phyloP scores from a whole-genome alignment of 2,113 vertebrate genomes.

The Leptobrachium ailaonicum region DNA sequence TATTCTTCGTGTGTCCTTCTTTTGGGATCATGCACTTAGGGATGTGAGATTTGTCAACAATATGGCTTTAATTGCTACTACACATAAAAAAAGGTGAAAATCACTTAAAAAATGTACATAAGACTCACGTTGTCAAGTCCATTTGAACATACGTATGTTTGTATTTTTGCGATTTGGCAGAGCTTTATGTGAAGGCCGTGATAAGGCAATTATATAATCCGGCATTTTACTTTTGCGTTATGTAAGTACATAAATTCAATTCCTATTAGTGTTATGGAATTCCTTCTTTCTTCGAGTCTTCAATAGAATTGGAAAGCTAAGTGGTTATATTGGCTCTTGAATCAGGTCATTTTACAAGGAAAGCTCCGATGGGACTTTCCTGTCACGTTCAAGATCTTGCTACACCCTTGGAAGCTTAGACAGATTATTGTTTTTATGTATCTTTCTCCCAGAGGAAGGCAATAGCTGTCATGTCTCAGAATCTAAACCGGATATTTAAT shows the following conservation, averaged over 20 bases:
- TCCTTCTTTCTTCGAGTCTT: not conserved
- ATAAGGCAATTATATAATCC: too few relatives aligned
- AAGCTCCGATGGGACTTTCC: not conserved
- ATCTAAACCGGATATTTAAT: not conserved
- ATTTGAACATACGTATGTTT: too few relatives aligned
- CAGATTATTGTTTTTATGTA: not conserved
- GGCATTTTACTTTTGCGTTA: not conserved
- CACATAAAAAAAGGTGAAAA: too few relatives aligned
- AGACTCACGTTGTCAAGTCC: too few relatives aligned
- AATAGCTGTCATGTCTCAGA: not conserved
- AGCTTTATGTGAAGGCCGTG: too few relatives aligned
- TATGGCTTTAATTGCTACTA: too few relatives aligned
- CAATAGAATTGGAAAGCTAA: not conserved
- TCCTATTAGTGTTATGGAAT: not conserved
- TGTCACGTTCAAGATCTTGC: not conserved
- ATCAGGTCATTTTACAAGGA: not conserved
- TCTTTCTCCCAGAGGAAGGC: not conserved
- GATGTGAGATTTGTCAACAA: too few relatives aligned
- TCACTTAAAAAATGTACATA: too few relatives aligned
- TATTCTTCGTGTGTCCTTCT: too few relatives aligned
- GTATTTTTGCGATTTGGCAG: too few relatives aligned
- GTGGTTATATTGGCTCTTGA: slow-evolving; percentile 1
- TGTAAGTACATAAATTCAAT: not conserved
- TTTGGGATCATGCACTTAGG: too few relatives aligned
- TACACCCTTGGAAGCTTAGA: not conserved